Conservation (phyloP, 1,140 invertebrate species). For the Paralvinella palmiformis region DNA sequence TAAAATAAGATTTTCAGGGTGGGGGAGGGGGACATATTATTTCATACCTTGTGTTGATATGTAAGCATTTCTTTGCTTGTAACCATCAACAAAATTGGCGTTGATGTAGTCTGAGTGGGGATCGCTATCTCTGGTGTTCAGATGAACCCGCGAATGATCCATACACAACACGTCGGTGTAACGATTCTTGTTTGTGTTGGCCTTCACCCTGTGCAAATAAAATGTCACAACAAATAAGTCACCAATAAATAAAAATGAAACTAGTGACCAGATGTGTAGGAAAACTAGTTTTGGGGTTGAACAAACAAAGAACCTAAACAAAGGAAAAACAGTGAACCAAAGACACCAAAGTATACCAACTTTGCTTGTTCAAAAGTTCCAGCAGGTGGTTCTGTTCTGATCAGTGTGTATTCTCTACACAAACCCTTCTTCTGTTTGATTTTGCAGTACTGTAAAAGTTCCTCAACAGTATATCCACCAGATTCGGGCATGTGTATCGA, state of each 20-base stretch:
- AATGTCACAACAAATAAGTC: neutral
- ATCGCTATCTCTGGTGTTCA: conserved; percentile 51
- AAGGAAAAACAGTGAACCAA: too few relatives aligned
- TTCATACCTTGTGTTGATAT: conserved; percentile 47
- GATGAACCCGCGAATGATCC: conserved; percentile 71
- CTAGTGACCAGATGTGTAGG: too few relatives aligned
- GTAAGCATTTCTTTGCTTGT: conserved; percentile 49
- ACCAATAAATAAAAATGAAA: too few relatives aligned
- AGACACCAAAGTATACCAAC: conserved; percentile 31
- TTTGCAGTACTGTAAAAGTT: conserved; percentile 71
- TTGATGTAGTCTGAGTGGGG: conserved; percentile 85
- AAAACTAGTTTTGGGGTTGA: neutral
- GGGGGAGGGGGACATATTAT: neutral
- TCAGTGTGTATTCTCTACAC: conserved; percentile 70
- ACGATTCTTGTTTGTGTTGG: conserved; percentile 77
- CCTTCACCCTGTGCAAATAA: conserved; percentile 12
- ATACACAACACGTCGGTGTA: conserved; percentile 98
- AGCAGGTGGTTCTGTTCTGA: conserved; percentile 71
- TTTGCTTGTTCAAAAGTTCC: conserved; percentile 60
- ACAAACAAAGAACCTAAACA: too few relatives aligned
- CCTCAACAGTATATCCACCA: conserved; percentile 62
- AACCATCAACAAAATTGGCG: conserved; percentile 63
- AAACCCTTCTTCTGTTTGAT: conserved; percentile 71
- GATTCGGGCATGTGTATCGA: conserved; percentile 38
- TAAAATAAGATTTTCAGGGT: too few relatives aligned